phyloP scores from a whole-genome alignment of 2,888 invertebrate genomes.

The Phalera bucephala region DNA sequence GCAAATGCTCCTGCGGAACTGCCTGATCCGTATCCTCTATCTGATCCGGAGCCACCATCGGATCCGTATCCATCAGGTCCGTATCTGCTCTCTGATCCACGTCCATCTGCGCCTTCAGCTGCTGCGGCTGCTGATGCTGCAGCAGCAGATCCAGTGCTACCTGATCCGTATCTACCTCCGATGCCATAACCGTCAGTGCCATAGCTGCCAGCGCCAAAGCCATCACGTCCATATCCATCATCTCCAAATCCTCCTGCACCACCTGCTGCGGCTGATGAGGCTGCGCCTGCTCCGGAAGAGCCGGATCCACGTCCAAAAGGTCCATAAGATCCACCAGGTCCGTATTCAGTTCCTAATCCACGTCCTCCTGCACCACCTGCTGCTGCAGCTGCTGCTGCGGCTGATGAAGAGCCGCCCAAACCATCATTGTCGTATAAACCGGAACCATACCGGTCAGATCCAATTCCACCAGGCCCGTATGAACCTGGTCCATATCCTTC shows the following conservation, averaged over 20 bases:
- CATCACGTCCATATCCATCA: slow-evolving; percentile 2
- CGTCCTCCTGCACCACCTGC: slow-evolving; percentile 1
- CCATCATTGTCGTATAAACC: too few relatives aligned
- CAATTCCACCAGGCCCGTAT: background rate
- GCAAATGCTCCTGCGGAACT: background rate
- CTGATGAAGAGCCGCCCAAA: background rate
- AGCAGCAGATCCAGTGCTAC: background rate
- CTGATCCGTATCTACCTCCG: background rate
- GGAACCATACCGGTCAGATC: too few relatives aligned
- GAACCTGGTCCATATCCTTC: slow-evolving; percentile 1
- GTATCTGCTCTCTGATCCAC: slow-evolving; percentile 1
- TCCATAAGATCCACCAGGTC: background rate
- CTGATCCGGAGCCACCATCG: background rate
- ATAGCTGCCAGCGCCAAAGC: slow-evolving; percentile 1
- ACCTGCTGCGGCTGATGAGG: too few relatives aligned
- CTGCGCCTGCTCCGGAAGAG: background rate
- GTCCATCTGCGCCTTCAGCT: slow-evolving; percentile 3
- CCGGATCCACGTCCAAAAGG: too few relatives aligned
- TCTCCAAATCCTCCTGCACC: slow-evolving; percentile 1
- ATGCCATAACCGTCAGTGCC: background rate
- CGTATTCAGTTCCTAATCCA: background rate
- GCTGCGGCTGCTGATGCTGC: slow-evolving; percentile 8
- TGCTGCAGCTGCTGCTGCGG: background rate
- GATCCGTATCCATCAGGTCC: background rate
- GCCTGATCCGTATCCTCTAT: too few relatives aligned